Base-by-base conservation (phyloP, 53 echinoderm and acorn worm species). In the Holothuria leucospilota region DNA sequence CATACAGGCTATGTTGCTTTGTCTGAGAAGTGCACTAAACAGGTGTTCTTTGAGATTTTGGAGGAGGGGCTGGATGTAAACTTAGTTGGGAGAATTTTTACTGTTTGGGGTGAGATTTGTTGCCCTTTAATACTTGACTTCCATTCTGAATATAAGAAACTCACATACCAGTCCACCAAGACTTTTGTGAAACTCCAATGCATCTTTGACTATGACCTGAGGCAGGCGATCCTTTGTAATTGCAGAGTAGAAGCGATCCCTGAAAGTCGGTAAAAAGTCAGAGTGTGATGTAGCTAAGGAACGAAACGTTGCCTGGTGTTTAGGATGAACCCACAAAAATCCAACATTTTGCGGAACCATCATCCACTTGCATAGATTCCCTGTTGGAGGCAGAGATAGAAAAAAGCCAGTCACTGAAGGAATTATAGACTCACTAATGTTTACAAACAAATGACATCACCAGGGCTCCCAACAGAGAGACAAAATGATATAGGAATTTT, bases 311-410 rank as follows among this genome's bases (percentile, higher is more conserved):
- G 46, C 71, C 39, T 85, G 85, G 51, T 69, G 72, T 85, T 71
- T 85, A 16, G 85, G 85, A 58, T 85, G 53, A 10, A 85, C 85
- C 85, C 85, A 85, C 53, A 85, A 26, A 29, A 85, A 85, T 34
- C 53, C 85, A 51, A 20, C 26, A 12, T 49, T 14, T n/a, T 71
- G 52, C 20, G 85, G 80, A 11, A 80, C 24, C 70, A 85, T 69
- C 69, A 69, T 29, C 85, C 85, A 85, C 51, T 85, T 85, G 52
- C 71, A 85, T 21, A 85, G 69, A 53, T 85, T 85, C 7, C 85
- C 85, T 85, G 59, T 13, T 41, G 27, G 25, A 13, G 30, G 71
- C 4, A 58, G 71, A 61, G 56, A 13, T 21, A 59, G 24, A 72
- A 34, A 6, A 30, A 39, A 4, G 20, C 0, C 1, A 18, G 7